These are phyloP conservation scores for Heliconius melpomene DNA, from an alignment of 1,140 invertebrate genomes.

Conservation along the genomic window DNA sequence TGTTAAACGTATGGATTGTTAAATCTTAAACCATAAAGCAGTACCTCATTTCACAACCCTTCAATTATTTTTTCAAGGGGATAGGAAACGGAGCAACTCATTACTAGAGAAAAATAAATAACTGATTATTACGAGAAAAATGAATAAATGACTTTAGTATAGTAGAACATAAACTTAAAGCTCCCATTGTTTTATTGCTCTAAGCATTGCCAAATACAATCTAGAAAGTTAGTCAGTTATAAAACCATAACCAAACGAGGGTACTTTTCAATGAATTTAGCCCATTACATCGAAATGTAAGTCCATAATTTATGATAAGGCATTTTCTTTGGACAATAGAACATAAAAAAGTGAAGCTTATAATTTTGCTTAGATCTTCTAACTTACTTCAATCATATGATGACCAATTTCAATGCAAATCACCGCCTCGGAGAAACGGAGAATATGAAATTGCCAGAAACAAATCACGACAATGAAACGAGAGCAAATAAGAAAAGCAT, in stretches of 20 bases:
- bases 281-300: slow-evolving; percentile 58
- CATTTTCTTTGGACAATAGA: slow-evolving; percentile 54
- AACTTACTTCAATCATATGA: slow-evolving; percentile 47
- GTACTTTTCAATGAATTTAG: slow-evolving; percentile 58
- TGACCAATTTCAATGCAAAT: slow-evolving; percentile 53
- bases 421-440: slow-evolving; percentile 18
- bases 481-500: slow-evolving; percentile 29
- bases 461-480: slow-evolving; percentile 26
- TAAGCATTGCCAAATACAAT: slow-evolving; percentile 40
- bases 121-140: background rate
- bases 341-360: slow-evolving; percentile 59
- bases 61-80: no score
- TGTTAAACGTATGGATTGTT: no score
- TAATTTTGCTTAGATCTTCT: slow-evolving; percentile 56
- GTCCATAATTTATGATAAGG: slow-evolving; percentile 65
- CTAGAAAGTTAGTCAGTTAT: slow-evolving; percentile 56
- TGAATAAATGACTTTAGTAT: background rate
- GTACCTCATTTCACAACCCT: no score
- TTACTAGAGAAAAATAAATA: background rate
- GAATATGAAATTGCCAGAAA: slow-evolving; percentile 28
- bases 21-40: no score
- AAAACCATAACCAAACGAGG: slow-evolving; percentile 50
- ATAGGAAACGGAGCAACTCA: background rate
- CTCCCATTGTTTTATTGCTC: slow-evolving; percentile 6
- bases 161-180: background rate